Evolutionary conservation across 2,797 vertebrate genomes (phyloP).

Genomic region (Psittacula echo): DNA sequence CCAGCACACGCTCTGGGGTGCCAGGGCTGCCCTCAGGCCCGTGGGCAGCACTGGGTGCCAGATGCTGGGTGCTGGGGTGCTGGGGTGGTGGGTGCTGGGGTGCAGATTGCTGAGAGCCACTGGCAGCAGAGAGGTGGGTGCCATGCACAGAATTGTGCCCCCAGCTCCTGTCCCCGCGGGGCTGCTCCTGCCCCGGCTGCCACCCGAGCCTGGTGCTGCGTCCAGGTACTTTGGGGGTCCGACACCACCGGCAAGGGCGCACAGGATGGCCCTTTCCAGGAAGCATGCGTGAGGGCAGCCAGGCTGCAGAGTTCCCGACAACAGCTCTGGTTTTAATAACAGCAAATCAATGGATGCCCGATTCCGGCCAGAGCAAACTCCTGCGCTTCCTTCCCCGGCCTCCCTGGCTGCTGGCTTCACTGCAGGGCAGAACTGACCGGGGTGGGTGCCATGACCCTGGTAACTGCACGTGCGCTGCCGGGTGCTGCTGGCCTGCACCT

Average conservation of each 20-base stretch:
- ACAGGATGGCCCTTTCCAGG: slow-evolving; percentile 70
- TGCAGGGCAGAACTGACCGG: background rate
- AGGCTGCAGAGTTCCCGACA: slow-evolving; percentile 76
- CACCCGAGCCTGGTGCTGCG: fast-evolving
- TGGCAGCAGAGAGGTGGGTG: background rate
- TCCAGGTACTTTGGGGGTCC: background rate
- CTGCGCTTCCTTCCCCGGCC: background rate
- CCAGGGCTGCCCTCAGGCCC: background rate
- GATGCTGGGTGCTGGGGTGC: fast-evolving
- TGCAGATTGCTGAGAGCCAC: background rate
- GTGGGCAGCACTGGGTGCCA: fast-evolving
- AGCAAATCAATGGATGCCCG: slow-evolving; percentile 65
- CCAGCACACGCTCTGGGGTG: background rate
- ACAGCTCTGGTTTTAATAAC: slow-evolving; percentile 72
- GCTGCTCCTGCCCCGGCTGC: background rate
- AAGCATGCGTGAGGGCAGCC: slow-evolving; percentile 58
- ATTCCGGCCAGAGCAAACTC: slow-evolving; percentile 48
- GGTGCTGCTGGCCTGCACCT: background rate
- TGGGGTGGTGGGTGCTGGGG: background rate
- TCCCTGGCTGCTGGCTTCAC: background rate
- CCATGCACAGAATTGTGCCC: background rate
- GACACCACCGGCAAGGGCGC: background rate
- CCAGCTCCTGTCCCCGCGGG: fast-evolving
- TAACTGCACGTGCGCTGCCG: fast-evolving
- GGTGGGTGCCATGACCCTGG: background rate